Conservation (phyloP, 1,140 invertebrate species). For the Xylocopa sonorina region DNA sequence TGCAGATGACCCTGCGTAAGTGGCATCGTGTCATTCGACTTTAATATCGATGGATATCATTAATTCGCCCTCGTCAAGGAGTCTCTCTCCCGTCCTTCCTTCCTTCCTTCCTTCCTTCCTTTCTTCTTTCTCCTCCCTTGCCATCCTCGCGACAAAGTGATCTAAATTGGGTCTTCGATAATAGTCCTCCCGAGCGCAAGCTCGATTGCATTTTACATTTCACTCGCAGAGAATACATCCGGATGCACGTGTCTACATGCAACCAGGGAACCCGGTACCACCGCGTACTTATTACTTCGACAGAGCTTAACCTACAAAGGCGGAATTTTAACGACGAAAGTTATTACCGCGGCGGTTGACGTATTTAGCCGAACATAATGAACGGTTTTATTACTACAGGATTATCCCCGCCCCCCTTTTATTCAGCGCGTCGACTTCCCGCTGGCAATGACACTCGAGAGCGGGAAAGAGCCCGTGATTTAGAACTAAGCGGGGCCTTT, state of each 20-base stretch:
- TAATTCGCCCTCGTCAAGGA: conserved; percentile 45
- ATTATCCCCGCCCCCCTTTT: not conserved
- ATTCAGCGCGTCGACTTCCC: not conserved
- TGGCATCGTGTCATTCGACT: conserved; percentile 56
- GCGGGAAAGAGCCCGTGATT: conserved; percentile 30
- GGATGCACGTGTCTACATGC: conserved; percentile 5
- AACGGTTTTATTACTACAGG: conserved; percentile 44
- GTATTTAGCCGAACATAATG: conserved; percentile 43
- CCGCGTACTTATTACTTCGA: not conserved
- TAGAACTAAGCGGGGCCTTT: conserved; percentile 38
- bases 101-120: conserved; percentile 10
- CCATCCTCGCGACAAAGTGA: no score
- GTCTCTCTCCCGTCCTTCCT: conserved; percentile 19
- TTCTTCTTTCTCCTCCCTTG: conserved; percentile 17
- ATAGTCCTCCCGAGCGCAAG: no score
- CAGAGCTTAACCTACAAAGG: conserved; percentile 26
- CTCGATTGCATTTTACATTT: no score
- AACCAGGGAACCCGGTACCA: conserved; percentile 2
- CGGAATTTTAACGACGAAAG: conserved; percentile 17
- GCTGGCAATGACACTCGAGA: conserved; percentile 36
- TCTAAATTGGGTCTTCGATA: no score
- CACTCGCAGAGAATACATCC: no score
- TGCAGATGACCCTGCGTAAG: conserved; percentile 67
- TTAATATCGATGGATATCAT: conserved; percentile 73
- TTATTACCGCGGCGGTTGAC: conserved; percentile 14